Percentiles rank a stretch among this genome's conserved stretches.
These are phyloP conservation scores for Bunonema sp. DNA, from an alignment of 2,888 invertebrate species.

Conservation along the genomic window DNA sequence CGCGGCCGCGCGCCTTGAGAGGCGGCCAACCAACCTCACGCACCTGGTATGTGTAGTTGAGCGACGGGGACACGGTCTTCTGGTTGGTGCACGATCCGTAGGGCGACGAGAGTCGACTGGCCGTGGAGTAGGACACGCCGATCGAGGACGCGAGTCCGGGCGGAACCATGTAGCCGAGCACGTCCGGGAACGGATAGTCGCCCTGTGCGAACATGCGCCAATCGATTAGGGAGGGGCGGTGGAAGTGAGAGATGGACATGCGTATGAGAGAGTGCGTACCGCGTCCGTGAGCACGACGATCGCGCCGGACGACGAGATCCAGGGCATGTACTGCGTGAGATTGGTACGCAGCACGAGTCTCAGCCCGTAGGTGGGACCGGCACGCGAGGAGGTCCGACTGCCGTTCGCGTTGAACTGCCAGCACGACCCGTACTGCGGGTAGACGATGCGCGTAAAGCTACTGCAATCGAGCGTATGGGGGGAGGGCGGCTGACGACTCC, in stretches of 20 bases:
- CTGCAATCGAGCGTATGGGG: constrained; percentile 3
- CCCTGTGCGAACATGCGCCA: not conserved
- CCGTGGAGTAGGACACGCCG: constrained; percentile 8
- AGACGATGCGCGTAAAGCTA: constrained; percentile 45
- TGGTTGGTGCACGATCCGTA: constrained; percentile 43
- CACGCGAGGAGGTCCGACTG: constrained; percentile 7
- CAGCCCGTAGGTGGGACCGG: constrained; percentile 40
- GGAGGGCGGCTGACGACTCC: not conserved
- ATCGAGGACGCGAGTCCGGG: constrained; percentile 27
- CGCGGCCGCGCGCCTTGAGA: not conserved
- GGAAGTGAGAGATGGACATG: not conserved
- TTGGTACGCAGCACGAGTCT: constrained; percentile 12
- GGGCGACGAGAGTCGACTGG: constrained; percentile 18
- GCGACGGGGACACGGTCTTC: constrained; percentile 10
- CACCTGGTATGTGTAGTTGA: constrained; percentile 17
- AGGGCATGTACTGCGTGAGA: constrained; percentile 19
- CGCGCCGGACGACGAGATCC: constrained; percentile 43
- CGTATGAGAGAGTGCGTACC: not conserved
- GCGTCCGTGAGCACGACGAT: constrained; percentile 38
- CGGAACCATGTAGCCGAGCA: constrained; percentile 25
- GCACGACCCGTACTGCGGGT: constrained; percentile 21
- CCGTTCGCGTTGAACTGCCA: constrained; percentile 41
- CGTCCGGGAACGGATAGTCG: constrained; percentile 16
- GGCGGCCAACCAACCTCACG: not conserved
- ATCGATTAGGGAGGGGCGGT: not conserved